Base-by-base conservation (phyloP, 2,113 vertebrate species). In the Microcebus lehilahytsara region DNA sequence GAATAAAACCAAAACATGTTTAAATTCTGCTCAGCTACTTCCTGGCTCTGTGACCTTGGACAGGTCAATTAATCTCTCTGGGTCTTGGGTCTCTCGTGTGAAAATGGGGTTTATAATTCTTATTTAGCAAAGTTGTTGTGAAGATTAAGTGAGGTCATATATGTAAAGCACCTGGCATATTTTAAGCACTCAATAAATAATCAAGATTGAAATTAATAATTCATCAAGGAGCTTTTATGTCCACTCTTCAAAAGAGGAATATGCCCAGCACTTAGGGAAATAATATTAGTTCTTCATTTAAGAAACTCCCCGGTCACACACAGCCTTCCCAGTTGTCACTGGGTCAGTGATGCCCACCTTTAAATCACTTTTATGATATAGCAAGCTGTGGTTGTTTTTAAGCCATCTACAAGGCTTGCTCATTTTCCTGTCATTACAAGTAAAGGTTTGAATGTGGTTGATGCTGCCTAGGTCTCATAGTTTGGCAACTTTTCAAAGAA, bases 151-250 rank as follows among this genome's bases (percentile, higher is more conserved):
- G 95, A 93, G 95, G 92, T 95, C 95, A 89, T 87, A 37, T 91
- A 96, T 96, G 97, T 95, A 97, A 96, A 97, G 84, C 75, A 92
- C 95, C 92, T 97, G 96, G 84, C 25, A 16, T 96, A 97, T 97
- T 92, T 96, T 96, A 97, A 96, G 87, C 87, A 88, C 87, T 97
- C 96, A 60, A 83, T 97, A 97, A 97, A 95, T 97, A 96, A 97
- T 90, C 97, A 96, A 96, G 74, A 95, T 69, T 85, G 83, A 92
- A 97, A 97, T 98, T 97, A 97, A 96, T 97, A 97, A 97, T 98
- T 97, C 53, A 97, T 93, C 32, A 30, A 96, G 87, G 84, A 88
- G 93, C 96, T 96, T 95, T 98, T 97, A 97, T 85, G 80, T 46
- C 94, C 80, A 85, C 87, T 96, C 84, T 87, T 75, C 62, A 74